Base-by-base conservation (phyloP, 2,113 vertebrate genomes). In the Coregonus clupeaformis region DNA sequence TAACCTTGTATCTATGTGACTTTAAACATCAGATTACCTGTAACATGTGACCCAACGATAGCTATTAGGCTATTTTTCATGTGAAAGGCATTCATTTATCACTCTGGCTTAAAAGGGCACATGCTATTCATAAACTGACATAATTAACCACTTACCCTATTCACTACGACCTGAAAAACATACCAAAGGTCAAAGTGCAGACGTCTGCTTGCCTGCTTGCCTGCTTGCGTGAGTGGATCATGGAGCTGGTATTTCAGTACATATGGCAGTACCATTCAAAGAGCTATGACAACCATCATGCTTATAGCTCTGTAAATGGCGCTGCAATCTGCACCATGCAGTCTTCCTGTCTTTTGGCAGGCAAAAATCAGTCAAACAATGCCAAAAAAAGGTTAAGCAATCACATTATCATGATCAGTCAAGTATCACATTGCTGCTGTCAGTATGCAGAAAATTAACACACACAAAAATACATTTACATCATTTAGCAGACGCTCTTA, bases 241-340 rank as follows among this genome's bases (percentile, higher is more conserved):
- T 69, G 3, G 30, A 79, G 94, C 77, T 86, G 94, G 78, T 89
- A 88, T 87, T 88, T 91, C 88, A 82, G 89, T 93, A 87, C 95
- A 88, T 93, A 95, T 89, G 91, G 94, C 95, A 97, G 96, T 91
- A 95, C 96, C 96, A 97, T 96, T 95, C 94, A 95, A 94, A 97
- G 96, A 97, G 96, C 96, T 96, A 96, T 96, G 94, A 96, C 90
- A 84, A 89, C 78, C 72, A 92, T 85, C 77, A 88, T 92, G 81
- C 95, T 96, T 89, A 96, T 93, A 96, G 94, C 95, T 96, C 96
- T 94, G 93, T 90, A 94, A 96, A 97, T 96, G 95, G 96, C 94
- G 92, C 96, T 96, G 90, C 91, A 85, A 91, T 95, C 94, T 92
- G 94, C 93, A 95, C 90, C 94, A 91, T 3, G 74, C 55, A 68